Evolutionary conservation across 2,797 vertebrate species (phyloP).

Genomic region (Psittacula echo): DNA sequence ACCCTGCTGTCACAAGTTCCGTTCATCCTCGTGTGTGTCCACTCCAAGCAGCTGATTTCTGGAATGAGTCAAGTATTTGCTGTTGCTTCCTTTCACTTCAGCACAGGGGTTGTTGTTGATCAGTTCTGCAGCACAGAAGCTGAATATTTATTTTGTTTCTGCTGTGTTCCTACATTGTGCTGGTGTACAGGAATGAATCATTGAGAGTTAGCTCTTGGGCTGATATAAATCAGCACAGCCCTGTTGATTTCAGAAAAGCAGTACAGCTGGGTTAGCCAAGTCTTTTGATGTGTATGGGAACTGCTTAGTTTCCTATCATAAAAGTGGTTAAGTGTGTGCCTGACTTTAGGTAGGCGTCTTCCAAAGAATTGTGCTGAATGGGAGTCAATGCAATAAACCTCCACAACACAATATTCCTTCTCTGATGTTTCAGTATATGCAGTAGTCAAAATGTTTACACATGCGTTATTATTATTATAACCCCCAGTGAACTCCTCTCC

Average conservation of each 20-base stretch:
- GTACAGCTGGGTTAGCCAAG: neutral
- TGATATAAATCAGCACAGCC: neutral
- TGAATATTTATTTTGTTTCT: neutral
- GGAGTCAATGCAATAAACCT: neutral
- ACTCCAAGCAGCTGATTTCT: neutral
- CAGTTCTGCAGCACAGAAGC: neutral
- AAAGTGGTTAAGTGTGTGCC: neutral
- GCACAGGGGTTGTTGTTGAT: neutral
- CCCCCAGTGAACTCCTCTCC: conserved; percentile 54
- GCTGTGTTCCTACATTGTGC: neutral
- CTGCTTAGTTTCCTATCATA: neutral
- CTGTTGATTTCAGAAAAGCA: neutral
- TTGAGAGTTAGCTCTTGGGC: neutral
- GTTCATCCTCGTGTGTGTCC: neutral
- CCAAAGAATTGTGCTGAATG: neutral
- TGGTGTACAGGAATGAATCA: neutral
- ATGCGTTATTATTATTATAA: conserved; percentile 40
- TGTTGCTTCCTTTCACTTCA: neutral
- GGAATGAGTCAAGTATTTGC: neutral
- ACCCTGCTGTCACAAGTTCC: neutral
- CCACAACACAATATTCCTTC: neutral
- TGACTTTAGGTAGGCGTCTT: neutral
- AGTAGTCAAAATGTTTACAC: conserved; percentile 43
- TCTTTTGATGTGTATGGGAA: neutral
- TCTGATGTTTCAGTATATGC: conserved; percentile 16